phyloP scores from a whole-genome alignment of 2,888 invertebrate genomes.

The Cosmia trapezina region DNA sequence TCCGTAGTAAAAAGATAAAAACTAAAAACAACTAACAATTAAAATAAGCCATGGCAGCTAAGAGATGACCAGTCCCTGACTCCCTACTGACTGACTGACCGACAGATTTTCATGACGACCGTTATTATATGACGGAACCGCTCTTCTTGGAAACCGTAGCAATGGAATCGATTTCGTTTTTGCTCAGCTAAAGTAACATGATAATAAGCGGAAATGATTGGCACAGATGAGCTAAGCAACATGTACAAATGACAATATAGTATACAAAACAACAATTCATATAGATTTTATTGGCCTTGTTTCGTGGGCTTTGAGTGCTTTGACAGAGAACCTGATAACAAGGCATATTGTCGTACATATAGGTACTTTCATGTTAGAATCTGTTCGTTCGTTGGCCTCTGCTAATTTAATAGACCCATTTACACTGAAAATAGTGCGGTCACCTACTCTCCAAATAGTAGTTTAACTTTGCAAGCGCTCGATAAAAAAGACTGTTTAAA shows the following conservation, averaged over 20 bases:
- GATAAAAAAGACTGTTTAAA: conserved; percentile 1
- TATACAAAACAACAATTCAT: no score
- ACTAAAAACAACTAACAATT: no score
- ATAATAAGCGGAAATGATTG: neutral
- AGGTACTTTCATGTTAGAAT: neutral
- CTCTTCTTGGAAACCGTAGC: no score
- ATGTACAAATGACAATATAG: no score
- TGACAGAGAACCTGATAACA: neutral
- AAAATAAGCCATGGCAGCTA: no score
- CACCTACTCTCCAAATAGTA: neutral
- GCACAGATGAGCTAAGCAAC: neutral
- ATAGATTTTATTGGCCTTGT: neutral
- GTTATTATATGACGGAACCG: no score
- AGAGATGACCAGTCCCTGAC: no score
- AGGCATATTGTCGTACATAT: neutral
- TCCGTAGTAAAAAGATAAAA: no score
- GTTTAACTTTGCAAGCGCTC: conserved; percentile 3
- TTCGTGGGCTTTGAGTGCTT: neutral
- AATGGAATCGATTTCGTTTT: neutral
- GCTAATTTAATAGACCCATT: neutral
- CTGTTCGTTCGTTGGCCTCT: neutral
- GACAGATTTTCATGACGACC: no score
- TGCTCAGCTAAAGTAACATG: neutral
- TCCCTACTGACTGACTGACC: no score
- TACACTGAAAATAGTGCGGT: neutral